Evolutionary conservation across 1,140 invertebrate genomes (phyloP).

Genomic region (Tetragonula clypearis): DNA sequence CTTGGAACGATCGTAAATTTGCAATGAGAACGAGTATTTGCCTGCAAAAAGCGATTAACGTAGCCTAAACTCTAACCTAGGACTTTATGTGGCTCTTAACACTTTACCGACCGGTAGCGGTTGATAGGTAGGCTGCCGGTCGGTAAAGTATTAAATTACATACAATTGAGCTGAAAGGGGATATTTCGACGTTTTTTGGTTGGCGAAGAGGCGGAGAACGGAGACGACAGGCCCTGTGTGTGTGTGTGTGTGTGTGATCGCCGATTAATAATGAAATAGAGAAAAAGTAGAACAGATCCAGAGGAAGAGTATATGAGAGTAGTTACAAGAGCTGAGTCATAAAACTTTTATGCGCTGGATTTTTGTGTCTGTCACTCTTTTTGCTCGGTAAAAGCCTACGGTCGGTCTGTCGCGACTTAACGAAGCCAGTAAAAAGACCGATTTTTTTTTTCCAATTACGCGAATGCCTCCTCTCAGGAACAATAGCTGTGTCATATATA

Average conservation of each 20-base stretch:
- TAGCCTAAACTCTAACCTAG: no score
- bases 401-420: constrained; percentile 22
- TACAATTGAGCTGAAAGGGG: not conserved
- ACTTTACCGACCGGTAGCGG: no score
- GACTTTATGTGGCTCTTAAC: constrained; percentile 10
- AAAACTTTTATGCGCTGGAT: constrained; percentile 50
- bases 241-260: not conserved
- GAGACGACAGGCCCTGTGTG: not conserved
- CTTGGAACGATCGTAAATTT: not conserved
- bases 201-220: not conserved
- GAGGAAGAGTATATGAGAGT: not conserved
- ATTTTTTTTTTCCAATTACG: not conserved
- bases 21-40: not conserved
- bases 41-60: not conserved
- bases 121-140: no score
- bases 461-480: constrained; percentile 1
- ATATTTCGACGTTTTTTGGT: not conserved
- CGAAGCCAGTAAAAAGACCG: constrained; percentile 28
- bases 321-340: constrained; percentile 49
- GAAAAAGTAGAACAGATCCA: not conserved
- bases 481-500: not conserved
- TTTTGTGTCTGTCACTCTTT: constrained; percentile 56
- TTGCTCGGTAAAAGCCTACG: constrained; percentile 18
- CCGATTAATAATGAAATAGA: not conserved
- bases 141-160: not conserved